phyloP scores from a whole-genome alignment of 53 echinoderm and acorn worm species.

The Patiria pectinifera region DNA sequence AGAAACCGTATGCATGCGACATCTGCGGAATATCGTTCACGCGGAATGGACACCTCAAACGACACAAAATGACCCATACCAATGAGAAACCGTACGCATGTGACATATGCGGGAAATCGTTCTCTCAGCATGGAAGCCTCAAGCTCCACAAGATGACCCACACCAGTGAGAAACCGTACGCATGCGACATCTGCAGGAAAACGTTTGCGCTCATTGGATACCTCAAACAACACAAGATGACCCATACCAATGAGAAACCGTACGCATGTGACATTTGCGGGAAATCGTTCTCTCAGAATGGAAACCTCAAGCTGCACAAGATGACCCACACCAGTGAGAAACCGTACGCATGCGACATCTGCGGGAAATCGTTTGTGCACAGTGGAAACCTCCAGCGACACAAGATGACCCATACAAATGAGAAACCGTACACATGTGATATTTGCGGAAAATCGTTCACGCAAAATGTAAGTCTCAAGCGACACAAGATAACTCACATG shows the following conservation, averaged over 20 bases:
- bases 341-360: slow-evolving; percentile 21
- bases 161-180: background rate
- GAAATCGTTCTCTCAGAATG: slow-evolving; percentile 4
- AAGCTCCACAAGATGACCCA: slow-evolving; percentile 19
- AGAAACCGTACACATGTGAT: slow-evolving; percentile 35
- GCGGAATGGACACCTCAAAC: no score
- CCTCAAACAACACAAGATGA: slow-evolving; percentile 31
- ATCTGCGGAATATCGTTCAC: no score
- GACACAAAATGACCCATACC: no score
- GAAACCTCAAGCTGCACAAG: slow-evolving; percentile 26
- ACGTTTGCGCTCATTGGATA: background rate
- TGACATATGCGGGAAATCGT: slow-evolving; percentile 23
- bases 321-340: slow-evolving; percentile 27
- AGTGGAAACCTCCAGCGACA: slow-evolving; percentile 17
- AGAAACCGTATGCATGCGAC: no score
- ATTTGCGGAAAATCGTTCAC: slow-evolving; percentile 47
- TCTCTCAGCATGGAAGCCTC: background rate
- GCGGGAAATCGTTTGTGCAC: slow-evolving; percentile 25
- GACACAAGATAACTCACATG: slow-evolving; percentile 4
- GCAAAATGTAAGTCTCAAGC: background rate
- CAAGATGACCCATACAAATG: slow-evolving; percentile 27
- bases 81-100: background rate
- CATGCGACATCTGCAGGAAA: slow-evolving; percentile 43
- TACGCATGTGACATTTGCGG: slow-evolving; percentile 50
- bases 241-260: slow-evolving; percentile 30